Evolutionary conservation across 2,888 invertebrate species (phyloP).

Genomic region (Hypomecis punctinalis): DNA sequence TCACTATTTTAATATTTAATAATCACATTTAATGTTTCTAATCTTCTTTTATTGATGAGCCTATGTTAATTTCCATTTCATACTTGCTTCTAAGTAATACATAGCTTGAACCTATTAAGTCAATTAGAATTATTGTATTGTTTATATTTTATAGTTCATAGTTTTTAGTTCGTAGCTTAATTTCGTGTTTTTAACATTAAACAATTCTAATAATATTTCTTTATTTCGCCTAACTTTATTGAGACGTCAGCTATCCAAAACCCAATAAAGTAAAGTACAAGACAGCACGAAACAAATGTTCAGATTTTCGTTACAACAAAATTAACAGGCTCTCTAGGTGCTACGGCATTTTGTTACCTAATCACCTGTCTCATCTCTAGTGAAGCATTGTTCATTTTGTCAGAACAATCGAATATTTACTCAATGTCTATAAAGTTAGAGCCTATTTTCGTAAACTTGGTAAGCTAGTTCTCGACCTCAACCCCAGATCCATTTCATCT

Average conservation of each 20-base stretch:
- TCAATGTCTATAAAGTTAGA: slow-evolving; percentile 41
- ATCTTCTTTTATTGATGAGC: background rate
- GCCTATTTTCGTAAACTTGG: slow-evolving; percentile 43
- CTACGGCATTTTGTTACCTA: slow-evolving; percentile 62
- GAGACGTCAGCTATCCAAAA: slow-evolving; percentile 28
- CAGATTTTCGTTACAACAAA: slow-evolving; percentile 46
- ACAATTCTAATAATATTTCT: too few relatives aligned
- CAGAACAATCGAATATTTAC: slow-evolving; percentile 51
- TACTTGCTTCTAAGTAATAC: too few relatives aligned
- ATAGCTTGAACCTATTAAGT: too few relatives aligned
- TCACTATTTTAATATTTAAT: too few relatives aligned
- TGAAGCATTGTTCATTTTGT: slow-evolving; percentile 64
- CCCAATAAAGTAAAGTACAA: slow-evolving; percentile 37
- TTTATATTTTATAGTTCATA: too few relatives aligned
- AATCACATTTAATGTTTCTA: background rate
- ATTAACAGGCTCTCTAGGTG: slow-evolving; percentile 47
- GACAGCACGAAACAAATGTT: slow-evolving; percentile 21
- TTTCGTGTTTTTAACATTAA: too few relatives aligned
- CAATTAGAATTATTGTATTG: too few relatives aligned
- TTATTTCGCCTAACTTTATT: slow-evolving; percentile 1
- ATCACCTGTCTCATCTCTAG: slow-evolving; percentile 75
- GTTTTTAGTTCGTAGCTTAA: too few relatives aligned
- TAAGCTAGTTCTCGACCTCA: slow-evolving; percentile 66
- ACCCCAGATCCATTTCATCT: slow-evolving; percentile 82
- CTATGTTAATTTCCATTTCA: too few relatives aligned